Percentiles rank a stretch among this genome's conserved stretches.
Evolutionary conservation across 2,797 vertebrate genomes (phyloP).

Genomic region (Labeo calbasu): DNA sequence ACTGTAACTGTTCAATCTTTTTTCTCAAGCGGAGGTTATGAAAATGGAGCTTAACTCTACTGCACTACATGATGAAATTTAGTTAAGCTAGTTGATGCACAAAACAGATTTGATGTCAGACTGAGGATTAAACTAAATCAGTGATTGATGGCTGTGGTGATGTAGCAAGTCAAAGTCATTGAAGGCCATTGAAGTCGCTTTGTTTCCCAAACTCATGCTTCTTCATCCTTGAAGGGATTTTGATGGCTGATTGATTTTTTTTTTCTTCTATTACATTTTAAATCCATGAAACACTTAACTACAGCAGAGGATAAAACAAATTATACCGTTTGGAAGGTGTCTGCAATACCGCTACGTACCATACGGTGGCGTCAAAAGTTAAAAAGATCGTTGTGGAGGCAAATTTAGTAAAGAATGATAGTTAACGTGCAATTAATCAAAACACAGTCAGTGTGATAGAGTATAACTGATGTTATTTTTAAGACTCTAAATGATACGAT

Average conservation of each 20-base stretch:
- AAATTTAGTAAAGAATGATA: constrained; percentile 13
- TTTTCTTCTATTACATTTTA: neutral
- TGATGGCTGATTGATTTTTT: neutral
- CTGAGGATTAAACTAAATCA: constrained; percentile 20
- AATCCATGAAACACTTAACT: neutral
- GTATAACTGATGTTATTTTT: neutral
- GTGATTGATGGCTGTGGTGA: constrained; percentile 14
- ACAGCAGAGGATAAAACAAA: constrained; percentile 22
- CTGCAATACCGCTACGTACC: constrained; percentile 56
- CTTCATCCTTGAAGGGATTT: constrained; percentile 13
- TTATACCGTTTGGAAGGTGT: neutral
- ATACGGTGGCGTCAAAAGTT: constrained; percentile 42
- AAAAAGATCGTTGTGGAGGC: neutral
- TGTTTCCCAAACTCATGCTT: constrained; percentile 37
- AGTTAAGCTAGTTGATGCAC: constrained; percentile 20
- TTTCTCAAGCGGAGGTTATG: constrained; percentile 29
- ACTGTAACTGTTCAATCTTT: constrained; percentile 12
- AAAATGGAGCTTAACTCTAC: constrained; percentile 41
- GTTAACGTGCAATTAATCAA: constrained; percentile 25
- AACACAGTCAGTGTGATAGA: neutral
- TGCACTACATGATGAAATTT: constrained; percentile 20
- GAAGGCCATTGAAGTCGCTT: constrained; percentile 15
- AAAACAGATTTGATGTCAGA: constrained; percentile 27
- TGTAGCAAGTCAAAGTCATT: constrained; percentile 8
- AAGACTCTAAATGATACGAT: constrained; percentile 4